Evolutionary conservation across 2,113 vertebrate species (phyloP), one percentile per base, ranked within the genome.

Genomic region (Riparia riparia): DNA sequence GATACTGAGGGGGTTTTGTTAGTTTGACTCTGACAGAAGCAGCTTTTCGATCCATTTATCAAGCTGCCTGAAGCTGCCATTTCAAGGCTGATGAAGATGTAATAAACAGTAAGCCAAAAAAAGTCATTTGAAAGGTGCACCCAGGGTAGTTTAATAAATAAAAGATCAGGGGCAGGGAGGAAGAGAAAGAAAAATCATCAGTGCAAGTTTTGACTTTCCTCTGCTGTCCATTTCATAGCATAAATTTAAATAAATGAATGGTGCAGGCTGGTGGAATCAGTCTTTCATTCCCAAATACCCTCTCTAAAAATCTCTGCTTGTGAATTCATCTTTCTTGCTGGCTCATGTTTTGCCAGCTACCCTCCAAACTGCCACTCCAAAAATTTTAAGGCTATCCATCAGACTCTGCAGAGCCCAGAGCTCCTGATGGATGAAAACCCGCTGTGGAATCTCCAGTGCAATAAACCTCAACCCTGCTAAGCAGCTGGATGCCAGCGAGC

Each of bases 1-100:
- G 82, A 66, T 83, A 39, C 32, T 39, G 72, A 58, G 49, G 24
- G 24, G 1, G 0, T 26, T 72, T 89, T 84, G 24, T 87, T 90
- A 42, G 50, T 41, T 70, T 93, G 39, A 39, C 66, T 90, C 79
- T 63, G 54, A 79, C 68, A 93, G 85, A 86, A 92, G 80, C 60
- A 85, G 77, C 28, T 66, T 87, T 90, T 96, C 11, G 1, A 93
- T 79, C 41, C 64, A 92, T 96, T 97, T 92, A 90, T 97, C 90
- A 96, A 92, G 53, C 64, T 93, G 89, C 58, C 68, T 86, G 64
- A 63, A 91, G 81, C 66, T 93, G 60, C 86, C 68, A 76, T 89
- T 93, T 92, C 94, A 97, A 95, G 90, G 88, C 60, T 86, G 80
- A 74, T 73, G 61, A 70, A 93, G 56, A 73, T 49, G 61, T 69